phyloP scores from a whole-genome alignment of 2,888 invertebrate genomes.

The Lasioglossum morio region DNA sequence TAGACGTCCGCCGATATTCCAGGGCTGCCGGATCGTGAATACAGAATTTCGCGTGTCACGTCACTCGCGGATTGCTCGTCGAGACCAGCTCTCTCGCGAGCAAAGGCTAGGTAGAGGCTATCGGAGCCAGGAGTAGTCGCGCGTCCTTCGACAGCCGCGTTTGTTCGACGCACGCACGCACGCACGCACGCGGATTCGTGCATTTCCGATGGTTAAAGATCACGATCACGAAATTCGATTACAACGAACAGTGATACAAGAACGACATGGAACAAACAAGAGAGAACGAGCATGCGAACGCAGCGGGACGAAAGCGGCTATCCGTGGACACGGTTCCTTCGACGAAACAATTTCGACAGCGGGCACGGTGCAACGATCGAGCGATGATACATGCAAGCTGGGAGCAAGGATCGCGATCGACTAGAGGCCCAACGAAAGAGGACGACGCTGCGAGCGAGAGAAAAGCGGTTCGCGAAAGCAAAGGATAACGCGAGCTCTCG shows the following conservation, averaged over 20 bases:
- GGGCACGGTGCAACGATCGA: neutral
- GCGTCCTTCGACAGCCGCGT: conserved; percentile 68
- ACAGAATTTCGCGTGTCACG: conserved; percentile 81
- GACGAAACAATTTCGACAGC: neutral
- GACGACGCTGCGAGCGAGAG: neutral
- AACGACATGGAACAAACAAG: neutral
- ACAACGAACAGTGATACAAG: neutral
- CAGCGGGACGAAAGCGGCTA: neutral
- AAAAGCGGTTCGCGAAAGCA: neutral
- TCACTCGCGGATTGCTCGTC: conserved; percentile 73
- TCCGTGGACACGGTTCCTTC: neutral
- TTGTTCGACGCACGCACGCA: conserved; percentile 58
- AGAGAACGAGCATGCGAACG: neutral
- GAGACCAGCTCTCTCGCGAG: conserved; percentile 58
- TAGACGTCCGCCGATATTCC: conserved; percentile 77
- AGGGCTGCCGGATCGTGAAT: conserved; percentile 67
- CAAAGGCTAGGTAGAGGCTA: conserved; percentile 34
- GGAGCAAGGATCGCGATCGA: neutral
- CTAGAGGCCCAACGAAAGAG: no score
- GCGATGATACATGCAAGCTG: neutral
- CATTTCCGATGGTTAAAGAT: conserved; percentile 10
- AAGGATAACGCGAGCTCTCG: conserved; percentile 24
- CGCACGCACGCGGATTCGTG: conserved; percentile 59
- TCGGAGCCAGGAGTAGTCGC: conserved; percentile 50
- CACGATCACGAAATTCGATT: neutral